Percentiles rank a stretch among this genome's conserved stretches.
phyloP scores from a whole-genome alignment of 2,113 vertebrate species.

The Rhineura floridana region DNA sequence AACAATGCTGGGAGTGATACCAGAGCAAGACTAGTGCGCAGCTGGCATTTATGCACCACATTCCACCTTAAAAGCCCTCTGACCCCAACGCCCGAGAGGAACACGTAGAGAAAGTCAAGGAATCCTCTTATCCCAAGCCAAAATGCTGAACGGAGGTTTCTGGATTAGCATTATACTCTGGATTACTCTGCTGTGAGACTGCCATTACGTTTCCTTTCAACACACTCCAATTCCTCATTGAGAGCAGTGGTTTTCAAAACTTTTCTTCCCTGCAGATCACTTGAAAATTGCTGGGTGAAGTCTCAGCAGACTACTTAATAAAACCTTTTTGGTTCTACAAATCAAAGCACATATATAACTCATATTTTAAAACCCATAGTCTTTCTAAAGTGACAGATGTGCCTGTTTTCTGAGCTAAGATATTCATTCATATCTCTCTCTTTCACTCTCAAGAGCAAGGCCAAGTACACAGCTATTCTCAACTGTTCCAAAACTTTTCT shows the following conservation, averaged over 20 bases:
- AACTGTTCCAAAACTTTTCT: too few species aligned
- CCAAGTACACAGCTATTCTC: too few species aligned
- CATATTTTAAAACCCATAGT: not conserved
- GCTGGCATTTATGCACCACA: rapidly evolving
- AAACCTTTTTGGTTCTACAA: not conserved
- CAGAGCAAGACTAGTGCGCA: not conserved
- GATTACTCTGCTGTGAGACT: not conserved
- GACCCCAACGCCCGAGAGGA: not conserved
- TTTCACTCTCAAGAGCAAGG: too few species aligned
- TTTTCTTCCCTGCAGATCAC: not conserved
- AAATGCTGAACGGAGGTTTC: not conserved
- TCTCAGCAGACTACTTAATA: not conserved
- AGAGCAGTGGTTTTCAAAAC: not conserved
- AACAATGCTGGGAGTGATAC: not conserved
- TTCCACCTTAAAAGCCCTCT: slow-evolving; percentile 3
- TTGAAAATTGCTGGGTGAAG: not conserved
- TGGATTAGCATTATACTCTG: not conserved
- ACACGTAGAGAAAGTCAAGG: slow-evolving; percentile 23
- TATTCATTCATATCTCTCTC: too few species aligned
- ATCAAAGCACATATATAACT: not conserved
- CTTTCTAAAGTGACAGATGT: too few species aligned
- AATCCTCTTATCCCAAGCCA: slow-evolving; percentile 7
- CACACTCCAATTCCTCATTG: not conserved
- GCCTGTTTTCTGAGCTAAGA: too few species aligned
- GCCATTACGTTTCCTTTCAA: not conserved